phyloP scores from a whole-genome alignment of 1,140 invertebrate species.

The Megathymus violae region DNA sequence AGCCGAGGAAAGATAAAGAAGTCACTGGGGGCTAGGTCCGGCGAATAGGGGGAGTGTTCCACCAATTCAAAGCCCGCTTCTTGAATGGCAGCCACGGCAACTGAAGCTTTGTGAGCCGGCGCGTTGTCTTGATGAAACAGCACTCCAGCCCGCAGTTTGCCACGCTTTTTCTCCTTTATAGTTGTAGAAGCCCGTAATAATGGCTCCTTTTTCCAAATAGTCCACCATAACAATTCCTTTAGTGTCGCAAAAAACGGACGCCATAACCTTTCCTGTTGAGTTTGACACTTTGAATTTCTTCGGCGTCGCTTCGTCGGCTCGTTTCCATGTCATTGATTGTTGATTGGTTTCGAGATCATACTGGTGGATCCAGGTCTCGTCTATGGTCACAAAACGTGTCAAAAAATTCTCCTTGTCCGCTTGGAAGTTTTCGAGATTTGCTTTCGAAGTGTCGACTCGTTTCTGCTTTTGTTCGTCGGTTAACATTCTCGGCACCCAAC shows the following conservation, averaged over 20 bases:
- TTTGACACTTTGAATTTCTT: too few species aligned
- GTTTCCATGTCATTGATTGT: too few species aligned
- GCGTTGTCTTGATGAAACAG: constrained; percentile 24
- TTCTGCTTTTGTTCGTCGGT: too few species aligned
- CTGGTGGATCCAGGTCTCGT: too few species aligned
- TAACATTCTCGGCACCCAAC: too few species aligned
- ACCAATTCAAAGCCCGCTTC: not conserved
- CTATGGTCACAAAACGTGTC: too few species aligned
- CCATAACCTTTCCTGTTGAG: constrained; percentile 11
- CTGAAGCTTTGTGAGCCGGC: constrained; percentile 9
- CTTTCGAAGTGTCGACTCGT: too few species aligned
- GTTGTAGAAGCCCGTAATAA: constrained; percentile 9
- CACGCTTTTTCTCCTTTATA: constrained; percentile 18
- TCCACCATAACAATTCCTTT: not conserved
- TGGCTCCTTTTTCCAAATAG: not conserved
- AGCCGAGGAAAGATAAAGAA: not conserved
- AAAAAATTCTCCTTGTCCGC: too few species aligned
- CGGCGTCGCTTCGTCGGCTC: too few species aligned
- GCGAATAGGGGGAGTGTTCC: not conserved
- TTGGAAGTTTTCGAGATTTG: too few species aligned
- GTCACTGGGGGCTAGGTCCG: not conserved
- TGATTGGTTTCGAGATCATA: too few species aligned
- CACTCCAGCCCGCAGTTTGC: constrained; percentile 6
- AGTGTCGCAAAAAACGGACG: constrained; percentile 1
- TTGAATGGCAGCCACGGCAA: constrained; percentile 16